Base-by-base conservation (phyloP, 2,113 vertebrate genomes). In the Carlito syrichta region DNA sequence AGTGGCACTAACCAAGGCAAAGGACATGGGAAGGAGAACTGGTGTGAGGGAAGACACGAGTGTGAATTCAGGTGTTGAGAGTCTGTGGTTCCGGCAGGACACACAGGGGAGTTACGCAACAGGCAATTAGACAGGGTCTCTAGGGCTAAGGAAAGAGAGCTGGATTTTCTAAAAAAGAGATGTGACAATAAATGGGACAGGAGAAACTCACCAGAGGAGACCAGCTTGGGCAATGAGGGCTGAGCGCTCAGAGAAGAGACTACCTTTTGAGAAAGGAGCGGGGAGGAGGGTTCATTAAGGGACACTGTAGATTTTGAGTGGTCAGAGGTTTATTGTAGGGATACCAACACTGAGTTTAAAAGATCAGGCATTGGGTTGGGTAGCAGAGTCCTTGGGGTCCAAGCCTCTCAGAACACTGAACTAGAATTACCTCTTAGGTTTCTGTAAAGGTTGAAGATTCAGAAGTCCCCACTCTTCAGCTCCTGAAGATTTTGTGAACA, bases 401-500 rank as follows among this genome's bases (percentile, higher is more conserved):
- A 76, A 35, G 30, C 9, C 76, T 96, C 93, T 83, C 52, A 73
- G 19, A 97, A 50, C 30, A 77, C 19, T 73, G 27, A 82, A 96
- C 17, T 62, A 92, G 62, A 85, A 73, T 86, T 87, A 87, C 48
- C 54, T 91, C 89, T 82, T 38, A 32, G 16, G 27, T 60, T n/a
- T 81, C 92, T 85, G 5, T 81, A 95, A 97, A 95, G 22, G 6
- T 22, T 87, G 22, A 74, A 56, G 74, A 89, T 82, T 58, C 71
- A 38, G 17, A 62, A 73, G 23, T 71, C 73, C 62, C n/a, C 68
- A 58, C 8, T 54, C 52, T 68, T 79, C 48, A 8, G n/a, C 78
- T 45, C 76, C 92, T 32, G 43, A 81, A 54, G 19, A 68, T 82
- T 84, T 82, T 86, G n/a, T 63, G 66, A 92, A 87, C 9, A 43